Conservation (phyloP, 1,140 invertebrate genomes). For the Danaus plexippus region DNA sequence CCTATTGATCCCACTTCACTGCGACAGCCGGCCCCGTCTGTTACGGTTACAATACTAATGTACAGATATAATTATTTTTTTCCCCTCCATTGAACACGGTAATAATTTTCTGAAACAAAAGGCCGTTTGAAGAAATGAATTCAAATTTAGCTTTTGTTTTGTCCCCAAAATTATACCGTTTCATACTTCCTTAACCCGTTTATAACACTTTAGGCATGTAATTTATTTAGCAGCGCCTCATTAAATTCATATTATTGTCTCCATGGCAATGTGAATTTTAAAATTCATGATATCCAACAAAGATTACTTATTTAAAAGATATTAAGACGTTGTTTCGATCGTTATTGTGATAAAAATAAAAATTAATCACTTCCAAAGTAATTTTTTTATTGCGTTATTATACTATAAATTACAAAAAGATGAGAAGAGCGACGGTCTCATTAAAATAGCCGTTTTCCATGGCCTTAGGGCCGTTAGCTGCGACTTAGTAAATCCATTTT, state of each 20-base stretch:
- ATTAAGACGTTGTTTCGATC: too few relatives aligned
- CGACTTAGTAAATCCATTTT: too few relatives aligned
- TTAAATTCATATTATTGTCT: constrained; percentile 13
- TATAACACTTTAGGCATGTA: constrained; percentile 17
- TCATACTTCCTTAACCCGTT: constrained; percentile 11
- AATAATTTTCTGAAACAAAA: constrained; percentile 23
- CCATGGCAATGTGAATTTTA: neutral
- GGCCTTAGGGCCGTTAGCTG: too few relatives aligned
- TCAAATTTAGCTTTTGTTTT: constrained; percentile 25
- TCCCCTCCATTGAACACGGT: constrained; percentile 15
- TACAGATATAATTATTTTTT: constrained; percentile 19
- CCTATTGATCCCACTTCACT: constrained; percentile 60
- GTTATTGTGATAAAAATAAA: too few relatives aligned
- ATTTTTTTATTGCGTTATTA: too few relatives aligned
- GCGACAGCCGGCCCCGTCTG: constrained; percentile 32
- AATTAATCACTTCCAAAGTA: too few relatives aligned
- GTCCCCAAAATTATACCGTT: constrained; percentile 17
- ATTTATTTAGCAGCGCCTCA: constrained; percentile 21
- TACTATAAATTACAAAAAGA: too few relatives aligned
- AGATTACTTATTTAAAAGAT: too few relatives aligned
- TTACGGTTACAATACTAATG: constrained; percentile 25
- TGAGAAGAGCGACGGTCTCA: too few relatives aligned
- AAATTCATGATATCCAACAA: too few relatives aligned
- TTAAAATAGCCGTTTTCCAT: too few relatives aligned
- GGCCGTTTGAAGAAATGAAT: constrained; percentile 19